These are phyloP conservation scores for Orthosia cruda DNA, from an alignment of 2,888 invertebrate genomes.

Conservation along the genomic window DNA sequence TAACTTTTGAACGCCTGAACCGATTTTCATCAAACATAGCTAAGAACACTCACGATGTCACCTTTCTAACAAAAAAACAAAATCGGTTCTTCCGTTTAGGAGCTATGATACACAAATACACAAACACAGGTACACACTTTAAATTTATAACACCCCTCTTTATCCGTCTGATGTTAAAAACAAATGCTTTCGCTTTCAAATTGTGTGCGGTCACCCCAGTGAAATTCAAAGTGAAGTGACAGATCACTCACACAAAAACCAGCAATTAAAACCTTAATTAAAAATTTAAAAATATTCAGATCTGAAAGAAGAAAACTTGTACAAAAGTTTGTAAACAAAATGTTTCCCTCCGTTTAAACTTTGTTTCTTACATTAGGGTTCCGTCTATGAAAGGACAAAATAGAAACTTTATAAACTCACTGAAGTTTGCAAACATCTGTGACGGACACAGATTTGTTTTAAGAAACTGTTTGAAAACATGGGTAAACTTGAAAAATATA, in stretches of 20 bases:
- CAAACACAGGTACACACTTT: no score
- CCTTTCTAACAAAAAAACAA: no score
- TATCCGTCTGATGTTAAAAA: no score
- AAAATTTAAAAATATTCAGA: background rate
- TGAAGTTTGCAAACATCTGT: conserved; percentile 24
- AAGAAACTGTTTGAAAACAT: background rate
- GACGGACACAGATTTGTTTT: conserved; percentile 2
- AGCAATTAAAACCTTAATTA: background rate
- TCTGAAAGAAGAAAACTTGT: background rate
- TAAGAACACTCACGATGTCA: no score
- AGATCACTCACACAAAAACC: background rate
- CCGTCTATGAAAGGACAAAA: background rate
- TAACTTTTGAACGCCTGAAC: no score
- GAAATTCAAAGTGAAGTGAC: no score
- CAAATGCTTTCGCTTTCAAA: no score
- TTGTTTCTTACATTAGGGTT: background rate
- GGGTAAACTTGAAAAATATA: background rate
- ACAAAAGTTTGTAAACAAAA: conserved; percentile 18
- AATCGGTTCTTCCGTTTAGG: no score
- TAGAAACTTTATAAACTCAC: conserved; percentile 6
- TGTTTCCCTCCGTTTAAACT: background rate
- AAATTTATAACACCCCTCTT: no score
- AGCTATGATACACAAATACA: no score
- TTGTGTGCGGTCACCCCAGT: no score
- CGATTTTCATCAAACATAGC: no score